Base-by-base conservation (phyloP, 2,888 invertebrate species). In the Ormyrus rosae region DNA sequence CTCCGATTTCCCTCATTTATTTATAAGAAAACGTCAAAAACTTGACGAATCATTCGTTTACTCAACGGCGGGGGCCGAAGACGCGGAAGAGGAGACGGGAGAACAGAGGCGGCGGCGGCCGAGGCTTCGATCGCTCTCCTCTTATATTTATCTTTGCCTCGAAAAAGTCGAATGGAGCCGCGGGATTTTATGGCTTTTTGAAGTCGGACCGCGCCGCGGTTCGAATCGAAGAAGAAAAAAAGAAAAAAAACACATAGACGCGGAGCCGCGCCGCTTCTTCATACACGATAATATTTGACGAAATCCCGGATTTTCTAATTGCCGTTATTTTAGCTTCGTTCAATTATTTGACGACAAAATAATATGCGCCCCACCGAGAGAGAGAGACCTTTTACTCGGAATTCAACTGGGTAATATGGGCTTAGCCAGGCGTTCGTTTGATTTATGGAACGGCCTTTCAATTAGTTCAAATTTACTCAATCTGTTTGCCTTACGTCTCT, bases 1-100 rank as follows among this genome's bases (percentile, higher is more conserved):
- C 80, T 80, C 77, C 73, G 80, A 82, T 82, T 82, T 82, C 68
- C 11, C 81, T 77, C 80, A 82, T 80, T 77, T 82, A 82, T 82
- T 82, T 82, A 80, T 82, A 82, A 82, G 80, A 73, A 82, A 82
- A 77, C 77, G 82, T 82, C 82, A 77, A 82, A 80, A 82, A 80
- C 65, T 82, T 82, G 82, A 82, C 82, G 82, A 82, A 82, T 82
- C 77, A 82, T 82, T 80, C 82, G 82, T 82, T 82, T 82, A 82
- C 82, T 82, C 77, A 82, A 67, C 79, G 71, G 19, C 64, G 63
- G 71, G 34, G 56, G 19, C 19, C 19, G 69, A 69, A 61, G 61
- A 63, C 8, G 34, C 51, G 48, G 46, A 45, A 60, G 46, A 51
- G 50, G 46, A 55, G 19, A 63, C 46, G 53, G 34, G 60, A 61